Percentiles rank a stretch among this genome's conserved stretches.
Evolutionary conservation across 2,888 invertebrate species (phyloP).

Genomic region (Ichneumon xanthorius): DNA sequence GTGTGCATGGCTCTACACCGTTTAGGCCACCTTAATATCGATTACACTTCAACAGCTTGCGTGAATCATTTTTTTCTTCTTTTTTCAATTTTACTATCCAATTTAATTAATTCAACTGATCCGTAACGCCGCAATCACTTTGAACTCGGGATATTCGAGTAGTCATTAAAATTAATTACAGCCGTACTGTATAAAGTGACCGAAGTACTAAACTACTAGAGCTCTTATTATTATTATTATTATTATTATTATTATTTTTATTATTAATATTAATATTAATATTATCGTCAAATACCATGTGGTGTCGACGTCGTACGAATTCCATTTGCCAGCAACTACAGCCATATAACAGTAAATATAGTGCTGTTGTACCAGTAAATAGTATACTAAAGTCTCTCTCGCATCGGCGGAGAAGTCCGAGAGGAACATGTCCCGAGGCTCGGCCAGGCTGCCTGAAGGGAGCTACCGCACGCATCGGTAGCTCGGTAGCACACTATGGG

Average conservation of each 20-base stretch:
- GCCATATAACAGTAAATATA: slow-evolving; percentile 40
- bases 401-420: slow-evolving; percentile 55
- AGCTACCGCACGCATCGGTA: slow-evolving; percentile 71
- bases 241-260: not conserved
- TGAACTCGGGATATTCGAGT: not conserved
- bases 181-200: slow-evolving; percentile 18
- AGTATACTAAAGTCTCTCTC: slow-evolving; percentile 37
- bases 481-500: slow-evolving; percentile 67
- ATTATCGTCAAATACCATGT: slow-evolving; percentile 38
- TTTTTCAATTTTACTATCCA: not conserved
- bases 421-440: slow-evolving; percentile 58
- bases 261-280: slow-evolving; percentile 47
- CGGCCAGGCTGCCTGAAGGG: slow-evolving; percentile 44
- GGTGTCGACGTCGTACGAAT: slow-evolving; percentile 56
- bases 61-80: not conserved
- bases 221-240: slow-evolving; percentile 47
- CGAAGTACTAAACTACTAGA: slow-evolving; percentile 24
- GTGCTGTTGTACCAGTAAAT: slow-evolving; percentile 32
- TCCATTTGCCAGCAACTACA: slow-evolving; percentile 52
- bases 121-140: not conserved
- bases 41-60: not conserved
- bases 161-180: slow-evolving; percentile 1
- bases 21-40: not conserved
- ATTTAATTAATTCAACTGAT: not conserved
- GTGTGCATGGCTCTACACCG: not conserved